These are phyloP conservation scores for Pseudorhombus dupliciocellatus DNA, from an alignment of 2,113 vertebrate species.

Conservation along the genomic window DNA sequence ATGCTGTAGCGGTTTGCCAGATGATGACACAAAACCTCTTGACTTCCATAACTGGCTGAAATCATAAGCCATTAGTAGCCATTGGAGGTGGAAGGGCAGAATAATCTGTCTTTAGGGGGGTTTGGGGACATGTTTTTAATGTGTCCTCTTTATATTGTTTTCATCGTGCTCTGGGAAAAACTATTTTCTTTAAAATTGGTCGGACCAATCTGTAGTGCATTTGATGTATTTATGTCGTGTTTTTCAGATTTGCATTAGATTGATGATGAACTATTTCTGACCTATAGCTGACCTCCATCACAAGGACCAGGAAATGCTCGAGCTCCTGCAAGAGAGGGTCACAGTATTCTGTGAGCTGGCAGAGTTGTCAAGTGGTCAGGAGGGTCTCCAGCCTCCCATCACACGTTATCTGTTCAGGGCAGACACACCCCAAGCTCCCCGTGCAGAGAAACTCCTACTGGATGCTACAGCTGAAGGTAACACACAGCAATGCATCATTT, in stretches of 20 bases:
- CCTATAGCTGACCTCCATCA: conserved; percentile 87
- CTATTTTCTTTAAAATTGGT: no score
- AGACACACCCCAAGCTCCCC: conserved; percentile 81
- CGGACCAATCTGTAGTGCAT: no score
- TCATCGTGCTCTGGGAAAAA: no score
- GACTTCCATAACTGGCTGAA: not conserved
- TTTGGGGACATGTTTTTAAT: no score
- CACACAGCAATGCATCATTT: not conserved
- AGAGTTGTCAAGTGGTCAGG: conserved; percentile 82
- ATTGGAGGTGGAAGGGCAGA: no score
- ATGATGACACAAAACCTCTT: not conserved
- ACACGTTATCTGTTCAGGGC: conserved; percentile 86
- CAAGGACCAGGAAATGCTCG: conserved; percentile 86
- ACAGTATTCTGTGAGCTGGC: conserved; percentile 87
- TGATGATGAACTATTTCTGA: not conserved
- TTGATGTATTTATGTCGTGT: not conserved
- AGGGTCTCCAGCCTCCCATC: conserved; percentile 68
- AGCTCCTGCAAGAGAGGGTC: conserved; percentile 88
- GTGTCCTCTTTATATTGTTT: no score
- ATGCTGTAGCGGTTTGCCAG: not conserved
- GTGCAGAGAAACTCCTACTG: conserved; percentile 84
- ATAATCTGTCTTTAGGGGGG: no score
- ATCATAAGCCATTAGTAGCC: no score
- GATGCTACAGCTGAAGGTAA: conserved; percentile 88
- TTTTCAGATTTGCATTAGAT: not conserved